Percentiles rank a stretch among this genome's conserved stretches.
These are phyloP conservation scores for Muscina levida DNA, from an alignment of 2,888 invertebrate genomes.

Conservation along the genomic window DNA sequence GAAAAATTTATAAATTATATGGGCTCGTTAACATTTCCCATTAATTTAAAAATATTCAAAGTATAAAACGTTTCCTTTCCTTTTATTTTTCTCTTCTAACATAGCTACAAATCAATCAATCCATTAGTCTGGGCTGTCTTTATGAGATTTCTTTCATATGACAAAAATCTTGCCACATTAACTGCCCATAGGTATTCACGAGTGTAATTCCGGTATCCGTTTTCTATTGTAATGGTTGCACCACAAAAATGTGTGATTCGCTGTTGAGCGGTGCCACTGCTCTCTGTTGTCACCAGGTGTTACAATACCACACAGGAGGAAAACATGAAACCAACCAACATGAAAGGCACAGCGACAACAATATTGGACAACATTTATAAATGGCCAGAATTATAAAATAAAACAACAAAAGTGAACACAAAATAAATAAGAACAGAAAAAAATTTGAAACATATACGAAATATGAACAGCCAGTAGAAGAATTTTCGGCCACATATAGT, in stretches of 20 bases:
- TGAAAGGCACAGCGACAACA: slow-evolving; percentile 30
- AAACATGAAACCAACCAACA: slow-evolving; percentile 38
- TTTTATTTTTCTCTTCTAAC: neutral
- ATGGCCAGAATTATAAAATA: slow-evolving; percentile 61
- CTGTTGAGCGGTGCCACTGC: neutral
- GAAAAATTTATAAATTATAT: no score
- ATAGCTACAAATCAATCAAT: slow-evolving; percentile 3
- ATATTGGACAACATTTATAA: slow-evolving; percentile 45
- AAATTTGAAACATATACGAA: slow-evolving; percentile 40
- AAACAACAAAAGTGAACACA: slow-evolving; percentile 35
- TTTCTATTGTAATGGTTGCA: slow-evolving; percentile 61
- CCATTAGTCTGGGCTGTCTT: neutral
- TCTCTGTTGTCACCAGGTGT: slow-evolving; percentile 67
- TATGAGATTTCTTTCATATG: no score
- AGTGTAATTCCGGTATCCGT: slow-evolving; percentile 70
- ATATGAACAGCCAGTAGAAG: no score
- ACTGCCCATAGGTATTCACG: slow-evolving; percentile 63
- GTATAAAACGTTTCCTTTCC: no score
- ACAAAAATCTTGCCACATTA: slow-evolving; percentile 49
- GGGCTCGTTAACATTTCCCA: no score
- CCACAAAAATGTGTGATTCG: slow-evolving; percentile 59
- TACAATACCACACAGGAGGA: slow-evolving; percentile 62
- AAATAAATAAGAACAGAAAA: slow-evolving; percentile 46
- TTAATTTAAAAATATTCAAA: no score
- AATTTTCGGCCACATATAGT: no score